These are phyloP conservation scores for Sphaeridia pumilis DNA, from an alignment of 2,888 invertebrate genomes.

Conservation along the genomic window DNA sequence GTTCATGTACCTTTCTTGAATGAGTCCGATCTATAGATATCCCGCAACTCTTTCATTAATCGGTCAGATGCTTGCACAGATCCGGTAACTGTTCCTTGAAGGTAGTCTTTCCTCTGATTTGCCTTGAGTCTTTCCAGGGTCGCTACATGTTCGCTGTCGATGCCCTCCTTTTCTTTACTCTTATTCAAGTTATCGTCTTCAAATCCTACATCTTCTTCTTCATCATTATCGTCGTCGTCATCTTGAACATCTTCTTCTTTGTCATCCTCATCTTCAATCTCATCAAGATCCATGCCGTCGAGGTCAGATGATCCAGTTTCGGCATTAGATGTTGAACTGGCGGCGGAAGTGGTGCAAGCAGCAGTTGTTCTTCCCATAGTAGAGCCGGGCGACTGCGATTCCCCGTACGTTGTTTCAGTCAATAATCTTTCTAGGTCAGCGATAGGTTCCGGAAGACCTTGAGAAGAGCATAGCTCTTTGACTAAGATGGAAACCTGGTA, in stretches of 20 bases:
- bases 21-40: conserved; percentile 94
- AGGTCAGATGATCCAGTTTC: conserved; percentile 33
- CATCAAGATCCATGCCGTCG: conserved; percentile 31
- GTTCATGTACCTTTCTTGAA: conserved; percentile 67
- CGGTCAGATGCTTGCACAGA: conserved; percentile 98
- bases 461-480: conserved; percentile 80
- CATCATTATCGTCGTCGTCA: conserved; percentile 48
- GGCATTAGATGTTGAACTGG: conserved; percentile 18
- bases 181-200: conserved; percentile 61
- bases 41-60: conserved; percentile 96
- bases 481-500: conserved; percentile 84
- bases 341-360: conserved; percentile 15
- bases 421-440: conserved; percentile 75
- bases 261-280: conserved; percentile 32
- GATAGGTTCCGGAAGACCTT: conserved; percentile 74
- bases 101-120: conserved; percentile 91
- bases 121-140: conserved; percentile 87
- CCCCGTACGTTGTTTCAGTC: no score
- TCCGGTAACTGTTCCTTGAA: conserved; percentile 87
- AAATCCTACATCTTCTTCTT: conserved; percentile 80
- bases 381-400: no score
- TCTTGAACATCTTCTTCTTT: conserved; percentile 34
- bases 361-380: no score
- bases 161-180: conserved; percentile 48
- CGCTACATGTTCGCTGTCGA: conserved; percentile 46